Percentiles rank a stretch among this genome's conserved stretches.
Conservation (phyloP, 2,888 invertebrate genomes). For the Drosophila picticornis region DNA sequence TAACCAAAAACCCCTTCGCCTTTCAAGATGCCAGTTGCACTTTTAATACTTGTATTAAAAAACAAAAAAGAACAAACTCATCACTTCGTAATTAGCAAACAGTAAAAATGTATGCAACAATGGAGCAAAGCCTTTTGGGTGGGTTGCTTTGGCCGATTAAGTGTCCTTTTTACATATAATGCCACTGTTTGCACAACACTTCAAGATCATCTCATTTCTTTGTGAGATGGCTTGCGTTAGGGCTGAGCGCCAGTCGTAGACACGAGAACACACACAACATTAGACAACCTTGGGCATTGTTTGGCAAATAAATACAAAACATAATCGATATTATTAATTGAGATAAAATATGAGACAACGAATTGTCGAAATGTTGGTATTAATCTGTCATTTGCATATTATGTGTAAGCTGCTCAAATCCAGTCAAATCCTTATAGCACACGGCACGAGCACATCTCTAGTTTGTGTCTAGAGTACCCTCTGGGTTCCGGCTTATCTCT, state of each 20-base stretch:
- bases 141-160: slow-evolving; percentile 35
- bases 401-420: not conserved
- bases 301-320: not conserved
- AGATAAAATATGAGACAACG: not conserved
- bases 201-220: slow-evolving; percentile 50
- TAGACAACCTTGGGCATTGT: not conserved
- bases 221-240: not conserved
- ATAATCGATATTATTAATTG: not conserved
- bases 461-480: not conserved
- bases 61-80: not conserved
- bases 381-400: not conserved
- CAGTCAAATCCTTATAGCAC: not conserved
- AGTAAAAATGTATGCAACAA: slow-evolving; percentile 13
- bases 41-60: not conserved
- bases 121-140: slow-evolving; percentile 12
- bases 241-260: slow-evolving; percentile 18
- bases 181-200: slow-evolving; percentile 75
- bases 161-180: slow-evolving; percentile 51
- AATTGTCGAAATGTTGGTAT: not conserved
- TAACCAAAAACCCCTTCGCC: not conserved
- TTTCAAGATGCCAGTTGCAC: slow-evolving; percentile 19
- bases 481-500: slow-evolving; percentile 34
- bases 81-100: slow-evolving; percentile 59
- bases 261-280: slow-evolving; percentile 1
- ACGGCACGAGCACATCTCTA: slow-evolving; percentile 31